Evolutionary conservation across 1,140 invertebrate species (phyloP).

Genomic region (Drosophila triauraria): DNA sequence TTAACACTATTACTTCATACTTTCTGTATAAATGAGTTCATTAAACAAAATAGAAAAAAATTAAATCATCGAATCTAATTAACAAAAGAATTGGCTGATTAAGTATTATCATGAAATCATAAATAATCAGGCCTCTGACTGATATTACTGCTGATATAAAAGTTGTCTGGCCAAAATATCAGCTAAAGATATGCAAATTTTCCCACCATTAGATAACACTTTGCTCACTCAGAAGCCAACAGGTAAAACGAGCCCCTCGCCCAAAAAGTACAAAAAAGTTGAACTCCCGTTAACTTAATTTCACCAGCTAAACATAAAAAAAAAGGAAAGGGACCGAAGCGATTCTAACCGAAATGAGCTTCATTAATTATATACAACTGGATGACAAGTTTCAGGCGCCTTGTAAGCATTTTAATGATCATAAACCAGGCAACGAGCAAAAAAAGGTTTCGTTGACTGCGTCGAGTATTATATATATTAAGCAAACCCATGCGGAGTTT

Average conservation of each 20-base stretch:
- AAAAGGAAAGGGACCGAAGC: constrained; percentile 22
- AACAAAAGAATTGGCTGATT: background rate
- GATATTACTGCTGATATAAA: background rate
- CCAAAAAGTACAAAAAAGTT: constrained; percentile 2
- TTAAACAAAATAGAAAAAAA: background rate
- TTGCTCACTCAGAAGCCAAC: constrained; percentile 11
- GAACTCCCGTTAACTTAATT: constrained; percentile 27
- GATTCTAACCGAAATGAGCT: constrained; percentile 45
- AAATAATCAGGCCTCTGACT: background rate
- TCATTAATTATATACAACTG: constrained; percentile 74
- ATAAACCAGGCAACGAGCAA: constrained; percentile 44
- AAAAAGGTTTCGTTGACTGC: constrained; percentile 42
- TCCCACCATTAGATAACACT: background rate
- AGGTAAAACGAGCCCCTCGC: constrained; percentile 3
- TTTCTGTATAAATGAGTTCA: background rate
- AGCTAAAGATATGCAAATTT: constrained; percentile 1
- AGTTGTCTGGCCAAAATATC: too few relatives aligned
- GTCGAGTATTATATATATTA: constrained; percentile 61
- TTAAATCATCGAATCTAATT: background rate
- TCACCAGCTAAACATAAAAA: constrained; percentile 13
- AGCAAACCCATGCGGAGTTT: constrained; percentile 75
- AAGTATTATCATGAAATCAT: constrained; percentile 1
- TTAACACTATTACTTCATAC: too few relatives aligned
- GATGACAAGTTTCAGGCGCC: constrained; percentile 65
- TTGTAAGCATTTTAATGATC: constrained; percentile 68